Evolutionary conservation across 2,797 vertebrate genomes (phyloP), one percentile per base, ranked within the genome.

Genomic region (Poeciliopsis infans): DNA sequence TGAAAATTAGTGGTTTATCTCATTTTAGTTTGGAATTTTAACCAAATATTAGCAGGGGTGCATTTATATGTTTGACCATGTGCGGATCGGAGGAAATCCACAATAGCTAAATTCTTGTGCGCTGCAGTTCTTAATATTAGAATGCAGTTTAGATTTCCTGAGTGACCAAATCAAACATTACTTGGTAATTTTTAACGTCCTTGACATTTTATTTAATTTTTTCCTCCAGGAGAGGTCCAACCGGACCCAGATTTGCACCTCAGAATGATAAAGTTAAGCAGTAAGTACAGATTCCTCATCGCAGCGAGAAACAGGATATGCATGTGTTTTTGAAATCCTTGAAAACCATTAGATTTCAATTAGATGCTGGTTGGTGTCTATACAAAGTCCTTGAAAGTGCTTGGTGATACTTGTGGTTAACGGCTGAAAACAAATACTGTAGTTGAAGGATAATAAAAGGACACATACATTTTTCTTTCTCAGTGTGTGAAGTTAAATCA

Each of bases 211-310:
- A 87, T 61, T 59, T 36, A 31, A 31, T 15, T 12, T 59, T 31
- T 59, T 90, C 94, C 31, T 1, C 25, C 93, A 99, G 98, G 96
- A 97, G 98, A 88, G 98, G 98, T 36, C 98, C 98, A 16, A 96
- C 97, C n/a, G 98, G 96, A 94, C 97, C 98, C 91, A 96, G 97
- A 86, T 98, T 99, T 95, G 98, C 97, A 93, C 95, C 96, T 75
- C 97, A 96, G 94, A 99, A 97, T 95, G 98, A 99, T 91, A 99
- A 98, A 95, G 96, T 99, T 90, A 98, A 97, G 92, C 97, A 99
- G 98, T 99, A 95, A 97, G 98, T 98, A 89, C 51, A 15, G 77
- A 76, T 80, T 79, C 76, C 78, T 76, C 70, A 18, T 31, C 55
- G 47, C 74, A n/a, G 55, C 28, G 33, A 23, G 36, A 73, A 78